Percentiles rank a stretch among this genome's conserved stretches.
phyloP scores from a whole-genome alignment of 2,888 invertebrate genomes.

The Polydrusus tereticollis region DNA sequence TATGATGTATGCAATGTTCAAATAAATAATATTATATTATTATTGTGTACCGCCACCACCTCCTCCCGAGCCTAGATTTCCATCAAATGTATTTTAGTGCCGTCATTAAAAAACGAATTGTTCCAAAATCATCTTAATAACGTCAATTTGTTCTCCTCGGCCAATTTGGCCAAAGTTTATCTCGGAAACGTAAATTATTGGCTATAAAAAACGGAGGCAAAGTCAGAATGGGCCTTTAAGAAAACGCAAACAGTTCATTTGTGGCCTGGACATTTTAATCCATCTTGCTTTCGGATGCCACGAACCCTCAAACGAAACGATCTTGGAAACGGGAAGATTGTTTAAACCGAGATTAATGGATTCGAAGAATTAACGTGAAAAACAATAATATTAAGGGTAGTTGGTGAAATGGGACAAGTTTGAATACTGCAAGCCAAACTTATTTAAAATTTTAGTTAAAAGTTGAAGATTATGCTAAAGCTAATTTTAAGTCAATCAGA shows the following conservation, averaged over 20 bases:
- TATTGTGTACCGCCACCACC: too few relatives aligned
- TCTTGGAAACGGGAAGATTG: conserved; percentile 1
- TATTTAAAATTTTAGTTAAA: neutral
- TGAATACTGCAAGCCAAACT: neutral
- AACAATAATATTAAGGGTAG: conserved; percentile 5
- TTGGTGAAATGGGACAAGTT: neutral
- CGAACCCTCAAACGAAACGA: conserved; percentile 19
- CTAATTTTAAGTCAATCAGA: neutral
- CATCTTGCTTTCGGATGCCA: conserved; percentile 39
- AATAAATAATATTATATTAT: too few relatives aligned
- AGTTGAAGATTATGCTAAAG: neutral
- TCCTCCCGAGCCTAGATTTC: too few relatives aligned
- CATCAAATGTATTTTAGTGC: neutral
- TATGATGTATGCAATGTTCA: too few relatives aligned
- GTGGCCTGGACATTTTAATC: conserved; percentile 38
- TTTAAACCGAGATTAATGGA: conserved; percentile 38
- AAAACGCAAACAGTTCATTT: conserved; percentile 36
- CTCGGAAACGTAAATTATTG: conserved; percentile 19
- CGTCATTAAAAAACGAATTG: neutral
- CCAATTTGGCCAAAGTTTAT: conserved; percentile 14
- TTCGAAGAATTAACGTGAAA: conserved; percentile 6
- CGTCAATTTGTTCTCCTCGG: neutral
- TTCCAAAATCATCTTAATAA: neutral
- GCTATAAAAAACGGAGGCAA: neutral
- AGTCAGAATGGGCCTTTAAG: conserved; percentile 4